Evolutionary conservation across 2,888 invertebrate genomes (phyloP), one percentile per base, ranked within the genome.

Genomic region (Macaria liturata): DNA sequence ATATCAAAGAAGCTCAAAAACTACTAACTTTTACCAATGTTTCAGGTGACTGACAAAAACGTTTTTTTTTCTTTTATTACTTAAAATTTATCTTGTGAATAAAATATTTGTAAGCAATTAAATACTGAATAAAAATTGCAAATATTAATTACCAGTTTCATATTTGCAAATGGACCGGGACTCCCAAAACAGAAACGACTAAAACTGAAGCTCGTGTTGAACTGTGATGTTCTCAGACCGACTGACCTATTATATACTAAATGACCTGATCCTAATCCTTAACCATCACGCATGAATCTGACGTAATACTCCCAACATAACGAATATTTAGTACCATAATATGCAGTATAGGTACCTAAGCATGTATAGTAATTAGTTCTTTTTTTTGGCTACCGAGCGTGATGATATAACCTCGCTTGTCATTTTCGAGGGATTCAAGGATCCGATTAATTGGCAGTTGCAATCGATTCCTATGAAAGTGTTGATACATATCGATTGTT

Each of bases 141-240:
- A 42, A 42, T 42, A 8, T n/a, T 3, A 45, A 65, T 88, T 89
- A 91, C 91, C 89, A 90, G 83, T 84, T 89, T 89, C 91, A 91
- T 91, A 70, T 81, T 86, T 69, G 61, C 57, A 64, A 52, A 61
- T 1, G 42, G 42, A 63, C 61, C 61, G 40, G 46, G 49, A 50
- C 69, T 62, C 54, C 66, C 51, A 57, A 57, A 61, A 59, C 52
- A 48, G 66, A 57, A 64, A 76, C 72, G 61, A 67, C 72, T 72
- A 68, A 80, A 76, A 72, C 72, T 74, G 76, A 81, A 68, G 75
- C 72, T 76, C 62, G 63, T 69, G 57, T 61, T 58, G 70, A 64
- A 82, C 80, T 81, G 80, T 79, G 79, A 73, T 72, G 75, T 72
- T 78, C 70, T 32, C 65, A 70, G 65, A 65, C 71, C 59, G 46